Evolutionary conservation across 1,140 invertebrate species (phyloP), one percentile per base, ranked within the genome.

Genomic region (Drosophila setifemur): DNA sequence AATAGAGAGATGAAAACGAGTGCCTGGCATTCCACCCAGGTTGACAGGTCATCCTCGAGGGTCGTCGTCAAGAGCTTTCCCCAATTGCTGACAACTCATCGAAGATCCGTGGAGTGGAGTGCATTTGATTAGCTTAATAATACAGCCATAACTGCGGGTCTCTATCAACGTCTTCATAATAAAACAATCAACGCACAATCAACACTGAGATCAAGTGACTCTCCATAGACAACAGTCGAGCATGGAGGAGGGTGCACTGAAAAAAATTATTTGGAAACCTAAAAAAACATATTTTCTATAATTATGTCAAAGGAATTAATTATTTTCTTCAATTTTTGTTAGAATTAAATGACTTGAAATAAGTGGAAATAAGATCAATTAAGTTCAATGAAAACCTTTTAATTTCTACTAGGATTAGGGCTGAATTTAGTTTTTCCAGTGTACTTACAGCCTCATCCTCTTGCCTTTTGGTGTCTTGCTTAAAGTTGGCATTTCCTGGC

Each of bases 131-230:
- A 71, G 35, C 79, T 66, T 85, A 82, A 85, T 82, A 82, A 82
- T 78, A 82, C 54, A 85, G 79, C 79, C 42, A 83, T 73, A 82
- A 76, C 45, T 53, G n/a, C 43, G 49, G 61, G 68, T 54, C 74
- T 57, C 81, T 63, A 75, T 86, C 71, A 73, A 85, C 75, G 73
- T 86, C 81, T 86, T 85, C 57, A 85, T 85, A 85, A 85, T 85
- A 86, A 85, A 85, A 85, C 81, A 85, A 85, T 85, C 81, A 85
- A 85, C 81, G 81, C 81, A 85, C 75, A 85, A 85, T 85, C 81
- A 64, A 86, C 55, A 71, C 79, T 55, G 66, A 75, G 74, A 83
- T 83, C 79, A 83, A 79, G 81, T 83, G 81, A 74, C 79, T 86
- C 68, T 67, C 52, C 75, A 75, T 74, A 83, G 79, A 85, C 79